A percentile compares a stretch with the other conserved stretches of the same genome.
Evolutionary conservation across 2,888 invertebrate genomes (phyloP).

Genomic region (Gari tellinella): DNA sequence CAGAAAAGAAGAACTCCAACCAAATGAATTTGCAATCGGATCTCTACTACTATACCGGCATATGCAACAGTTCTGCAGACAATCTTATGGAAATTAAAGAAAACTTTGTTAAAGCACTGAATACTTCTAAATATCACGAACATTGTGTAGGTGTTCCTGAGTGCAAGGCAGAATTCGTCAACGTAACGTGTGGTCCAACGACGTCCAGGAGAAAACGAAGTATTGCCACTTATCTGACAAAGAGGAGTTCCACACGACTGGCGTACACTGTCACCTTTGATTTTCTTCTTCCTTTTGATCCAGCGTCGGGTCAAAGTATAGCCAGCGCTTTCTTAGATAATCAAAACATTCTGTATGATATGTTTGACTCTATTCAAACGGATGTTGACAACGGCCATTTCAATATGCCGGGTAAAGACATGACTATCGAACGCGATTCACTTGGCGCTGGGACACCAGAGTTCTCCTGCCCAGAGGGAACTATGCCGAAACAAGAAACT

Average conservation of each 20-base stretch:
- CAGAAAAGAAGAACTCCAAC: constrained; percentile 17
- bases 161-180: constrained; percentile 46
- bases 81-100: constrained; percentile 37
- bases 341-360: constrained; percentile 22
- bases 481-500: neutral
- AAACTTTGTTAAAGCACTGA: constrained; percentile 48
- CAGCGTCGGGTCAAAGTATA: neutral
- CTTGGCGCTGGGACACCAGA: constrained; percentile 24
- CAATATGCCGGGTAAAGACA: constrained; percentile 17
- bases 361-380: constrained; percentile 31
- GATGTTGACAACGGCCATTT: constrained; percentile 41
- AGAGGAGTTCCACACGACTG: constrained; percentile 2
- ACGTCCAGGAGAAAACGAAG: constrained; percentile 27
- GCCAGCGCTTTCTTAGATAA: constrained; percentile 6
- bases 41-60: constrained; percentile 48
- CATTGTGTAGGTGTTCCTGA: constrained; percentile 38
- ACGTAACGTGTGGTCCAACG: constrained; percentile 46
- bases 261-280: constrained; percentile 34
- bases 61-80: constrained; percentile 39
- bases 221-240: neutral
- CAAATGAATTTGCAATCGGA: constrained; percentile 45
- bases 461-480: constrained; percentile 2
- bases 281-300: constrained; percentile 25
- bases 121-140: constrained; percentile 27
- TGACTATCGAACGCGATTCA: constrained; percentile 34